phyloP scores from a whole-genome alignment of 2,113 vertebrate species.

The Leuciscus idus region DNA sequence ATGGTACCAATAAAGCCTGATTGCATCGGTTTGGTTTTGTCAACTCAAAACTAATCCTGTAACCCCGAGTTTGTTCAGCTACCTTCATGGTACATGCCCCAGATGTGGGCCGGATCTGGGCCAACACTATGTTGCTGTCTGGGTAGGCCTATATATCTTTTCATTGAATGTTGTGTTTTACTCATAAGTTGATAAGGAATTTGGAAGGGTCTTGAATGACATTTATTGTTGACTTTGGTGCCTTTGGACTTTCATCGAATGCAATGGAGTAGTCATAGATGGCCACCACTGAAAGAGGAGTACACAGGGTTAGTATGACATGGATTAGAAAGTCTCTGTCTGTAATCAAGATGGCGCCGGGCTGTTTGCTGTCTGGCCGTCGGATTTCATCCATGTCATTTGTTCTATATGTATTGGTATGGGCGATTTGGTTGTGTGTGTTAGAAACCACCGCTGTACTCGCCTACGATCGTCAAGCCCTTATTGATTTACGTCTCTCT shows the following conservation, averaged over 20 bases:
- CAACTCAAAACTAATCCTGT: no score
- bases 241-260: background rate
- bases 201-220: background rate
- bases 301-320: background rate
- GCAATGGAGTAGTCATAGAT: conserved; percentile 89
- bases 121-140: no score
- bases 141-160: background rate
- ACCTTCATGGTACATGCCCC: no score
- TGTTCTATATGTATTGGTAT: background rate
- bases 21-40: no score
- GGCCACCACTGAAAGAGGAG: conserved; percentile 85
- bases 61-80: no score
- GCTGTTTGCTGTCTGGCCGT: no score
- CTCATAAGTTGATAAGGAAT: background rate
- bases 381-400: background rate
- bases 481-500: no score
- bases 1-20: no score
- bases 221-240: background rate
- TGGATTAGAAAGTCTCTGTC: background rate
- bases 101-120: no score
- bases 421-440: background rate
- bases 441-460: background rate
- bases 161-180: background rate
- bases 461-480: no score
- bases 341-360: no score